These are phyloP conservation scores for Hipparchia sbordonii DNA, from an alignment of 2,888 invertebrate species.

Conservation along the genomic window DNA sequence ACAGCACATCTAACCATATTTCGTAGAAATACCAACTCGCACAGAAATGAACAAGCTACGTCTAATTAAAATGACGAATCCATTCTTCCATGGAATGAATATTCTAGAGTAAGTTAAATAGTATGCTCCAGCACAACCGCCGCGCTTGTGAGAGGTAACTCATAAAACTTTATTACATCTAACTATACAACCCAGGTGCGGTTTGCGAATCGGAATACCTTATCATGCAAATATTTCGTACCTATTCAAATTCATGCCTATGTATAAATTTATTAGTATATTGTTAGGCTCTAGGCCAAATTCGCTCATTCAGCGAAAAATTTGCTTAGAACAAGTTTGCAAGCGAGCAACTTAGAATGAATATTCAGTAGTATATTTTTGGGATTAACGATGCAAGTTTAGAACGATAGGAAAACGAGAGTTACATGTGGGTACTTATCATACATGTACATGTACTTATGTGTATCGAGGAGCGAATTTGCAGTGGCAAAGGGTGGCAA, in stretches of 20 bases:
- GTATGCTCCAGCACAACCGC: constrained; percentile 17
- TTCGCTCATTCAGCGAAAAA: too few relatives aligned
- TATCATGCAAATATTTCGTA: constrained; percentile 1
- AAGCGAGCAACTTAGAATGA: too few relatives aligned
- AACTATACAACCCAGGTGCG: constrained; percentile 24
- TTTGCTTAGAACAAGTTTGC: too few relatives aligned
- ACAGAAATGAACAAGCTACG: constrained; percentile 9
- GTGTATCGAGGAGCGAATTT: too few relatives aligned
- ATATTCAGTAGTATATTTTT: too few relatives aligned
- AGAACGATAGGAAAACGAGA: too few relatives aligned
- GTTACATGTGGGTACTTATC: too few relatives aligned
- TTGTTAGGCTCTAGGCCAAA: too few relatives aligned
- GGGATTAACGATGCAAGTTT: too few relatives aligned
- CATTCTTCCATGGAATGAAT: constrained; percentile 1
- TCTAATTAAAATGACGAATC: constrained; percentile 20
- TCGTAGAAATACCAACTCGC: not conserved
- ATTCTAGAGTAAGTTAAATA: constrained; percentile 6
- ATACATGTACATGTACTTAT: too few relatives aligned
- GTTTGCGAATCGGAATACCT: not conserved
- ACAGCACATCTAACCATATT: not conserved
- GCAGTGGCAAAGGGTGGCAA: too few relatives aligned
- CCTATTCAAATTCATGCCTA: not conserved
- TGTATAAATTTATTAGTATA: too few relatives aligned
- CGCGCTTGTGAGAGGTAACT: constrained; percentile 33
- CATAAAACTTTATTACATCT: constrained; percentile 40